These are phyloP conservation scores for Ophiodon elongatus DNA, from an alignment of 2,113 vertebrate genomes.

Conservation along the genomic window DNA sequence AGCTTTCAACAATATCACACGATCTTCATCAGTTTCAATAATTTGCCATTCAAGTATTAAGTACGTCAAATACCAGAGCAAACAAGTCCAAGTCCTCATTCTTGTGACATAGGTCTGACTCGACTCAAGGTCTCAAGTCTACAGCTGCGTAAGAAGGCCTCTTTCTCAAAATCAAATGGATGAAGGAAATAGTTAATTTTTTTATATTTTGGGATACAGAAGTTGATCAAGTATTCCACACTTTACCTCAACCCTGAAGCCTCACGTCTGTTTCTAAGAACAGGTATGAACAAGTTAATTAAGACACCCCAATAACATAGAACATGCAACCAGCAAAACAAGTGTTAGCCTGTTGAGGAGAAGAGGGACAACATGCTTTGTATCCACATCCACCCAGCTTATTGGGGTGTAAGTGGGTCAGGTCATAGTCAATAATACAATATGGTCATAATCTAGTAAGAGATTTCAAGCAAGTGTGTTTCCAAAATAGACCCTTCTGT, in stretches of 20 bases:
- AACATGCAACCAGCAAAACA: not conserved
- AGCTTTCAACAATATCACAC: no score
- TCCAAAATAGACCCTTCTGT: constrained; percentile 66
- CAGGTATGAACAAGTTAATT: not conserved
- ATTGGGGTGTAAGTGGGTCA: constrained; percentile 45
- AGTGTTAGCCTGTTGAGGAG: not conserved
- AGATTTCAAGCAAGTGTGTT: constrained; percentile 45
- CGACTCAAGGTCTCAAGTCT: not conserved
- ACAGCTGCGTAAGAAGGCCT: not conserved
- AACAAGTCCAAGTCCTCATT: not conserved
- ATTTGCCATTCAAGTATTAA: not conserved
- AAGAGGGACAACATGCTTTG: constrained; percentile 18
- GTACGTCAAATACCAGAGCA: not conserved
- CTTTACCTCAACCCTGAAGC: not conserved
- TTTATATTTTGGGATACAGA: not conserved
- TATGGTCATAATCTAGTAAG: constrained; percentile 43
- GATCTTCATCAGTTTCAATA: not conserved
- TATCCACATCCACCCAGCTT: constrained; percentile 28
- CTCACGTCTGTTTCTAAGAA: not conserved
- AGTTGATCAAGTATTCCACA: not conserved
- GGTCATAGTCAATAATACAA: constrained; percentile 58
- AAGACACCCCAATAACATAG: not conserved
- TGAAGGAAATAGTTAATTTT: not conserved
- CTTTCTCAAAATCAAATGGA: not conserved
- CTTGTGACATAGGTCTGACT: not conserved